Percentiles rank a stretch among this genome's conserved stretches.
Conservation (phyloP, 1,140 invertebrate species). For the Musca vetustissima region DNA sequence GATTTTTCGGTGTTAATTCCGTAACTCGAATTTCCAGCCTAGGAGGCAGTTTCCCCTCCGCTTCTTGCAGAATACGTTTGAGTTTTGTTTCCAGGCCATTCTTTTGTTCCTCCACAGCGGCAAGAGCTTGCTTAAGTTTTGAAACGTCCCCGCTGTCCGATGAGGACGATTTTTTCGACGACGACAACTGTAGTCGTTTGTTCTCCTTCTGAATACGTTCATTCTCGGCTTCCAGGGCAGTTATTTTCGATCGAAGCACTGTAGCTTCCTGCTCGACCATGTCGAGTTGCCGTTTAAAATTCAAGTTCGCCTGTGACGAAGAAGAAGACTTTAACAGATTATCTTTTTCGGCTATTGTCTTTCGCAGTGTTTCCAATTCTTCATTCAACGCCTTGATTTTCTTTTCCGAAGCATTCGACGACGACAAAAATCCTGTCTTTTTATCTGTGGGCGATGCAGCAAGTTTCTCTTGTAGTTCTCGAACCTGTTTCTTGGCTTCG, state of each 20-base stretch:
- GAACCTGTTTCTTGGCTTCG: constrained; percentile 72
- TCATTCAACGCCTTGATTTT: constrained; percentile 71
- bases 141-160: constrained; percentile 36
- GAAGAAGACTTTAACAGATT: constrained; percentile 75
- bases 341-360: constrained; percentile 81
- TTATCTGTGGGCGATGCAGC: constrained; percentile 39
- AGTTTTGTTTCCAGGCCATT: constrained; percentile 43
- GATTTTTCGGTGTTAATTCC: constrained; percentile 51
- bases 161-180: constrained; percentile 33
- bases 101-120: constrained; percentile 38
- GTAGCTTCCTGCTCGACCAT: constrained; percentile 72
- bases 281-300: constrained; percentile 71
- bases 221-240: constrained; percentile 71
- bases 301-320: constrained; percentile 60
- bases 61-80: constrained; percentile 44
- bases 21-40: constrained; percentile 47
- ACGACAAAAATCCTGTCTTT: constrained; percentile 36
- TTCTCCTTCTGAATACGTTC: constrained; percentile 74
- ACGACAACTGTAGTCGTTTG: constrained; percentile 61
- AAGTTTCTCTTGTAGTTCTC: constrained; percentile 74
- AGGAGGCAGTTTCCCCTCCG: constrained; percentile 40
- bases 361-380: constrained; percentile 71
- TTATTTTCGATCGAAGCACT: constrained; percentile 65
- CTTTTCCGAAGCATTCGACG: constrained; percentile 62
- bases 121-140: constrained; percentile 45